Percentiles rank a stretch among this genome's conserved stretches.
Conservation (phyloP, 2,797 vertebrate species). For the Sciurus vulgaris region DNA sequence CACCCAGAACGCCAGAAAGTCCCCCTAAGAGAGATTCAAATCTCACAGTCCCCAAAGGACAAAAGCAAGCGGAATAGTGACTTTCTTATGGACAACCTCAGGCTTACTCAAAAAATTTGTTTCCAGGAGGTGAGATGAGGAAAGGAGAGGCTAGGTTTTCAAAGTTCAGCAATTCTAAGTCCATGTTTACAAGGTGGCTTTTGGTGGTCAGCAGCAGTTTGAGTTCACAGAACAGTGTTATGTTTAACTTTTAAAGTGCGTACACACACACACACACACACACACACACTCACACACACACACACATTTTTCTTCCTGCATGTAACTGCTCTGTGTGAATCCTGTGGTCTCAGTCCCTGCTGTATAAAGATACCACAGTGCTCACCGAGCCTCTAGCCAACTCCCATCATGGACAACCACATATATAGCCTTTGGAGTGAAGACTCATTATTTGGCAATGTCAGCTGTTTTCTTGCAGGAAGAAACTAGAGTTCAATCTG, state of each 20-base stretch:
- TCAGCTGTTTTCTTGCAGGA: background rate
- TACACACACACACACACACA: background rate
- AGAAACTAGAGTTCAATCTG: background rate
- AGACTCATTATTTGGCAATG: background rate
- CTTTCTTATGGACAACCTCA: background rate
- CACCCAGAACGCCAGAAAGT: background rate
- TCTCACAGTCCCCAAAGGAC: background rate
- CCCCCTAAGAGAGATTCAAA: background rate
- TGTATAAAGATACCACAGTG: background rate
- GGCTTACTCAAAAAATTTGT: background rate
- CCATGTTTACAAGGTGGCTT: background rate
- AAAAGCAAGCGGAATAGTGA: background rate
- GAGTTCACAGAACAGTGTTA: background rate
- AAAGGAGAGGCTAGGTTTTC: background rate
- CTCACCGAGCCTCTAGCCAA: background rate
- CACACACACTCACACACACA: background rate
- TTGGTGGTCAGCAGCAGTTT: background rate
- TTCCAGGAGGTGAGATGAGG: background rate
- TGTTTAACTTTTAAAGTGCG: background rate
- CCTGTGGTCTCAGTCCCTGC: background rate
- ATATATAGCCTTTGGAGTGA: background rate
- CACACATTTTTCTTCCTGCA: background rate
- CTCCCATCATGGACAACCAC: background rate
- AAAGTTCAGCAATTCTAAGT: background rate
- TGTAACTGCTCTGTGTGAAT: background rate